Evolutionary conservation across 2,888 invertebrate genomes (phyloP), one percentile per base, ranked within the genome.

Genomic region (Asteroscopus sphinx): DNA sequence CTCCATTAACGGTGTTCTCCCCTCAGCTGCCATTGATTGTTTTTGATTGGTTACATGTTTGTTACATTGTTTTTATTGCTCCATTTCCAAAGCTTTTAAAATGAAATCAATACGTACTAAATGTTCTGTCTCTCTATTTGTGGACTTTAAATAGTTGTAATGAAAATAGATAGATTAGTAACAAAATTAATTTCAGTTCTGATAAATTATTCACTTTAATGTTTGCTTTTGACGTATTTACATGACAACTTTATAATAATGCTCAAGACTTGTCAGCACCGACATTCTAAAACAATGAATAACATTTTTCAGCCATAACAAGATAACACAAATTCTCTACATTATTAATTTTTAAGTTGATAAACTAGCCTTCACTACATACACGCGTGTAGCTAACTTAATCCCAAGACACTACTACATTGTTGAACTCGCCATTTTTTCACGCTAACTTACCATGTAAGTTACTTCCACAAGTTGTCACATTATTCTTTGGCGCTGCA

Each of bases 1-100:
- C 82, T 93, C 93, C 85, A 91, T 93, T 93, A 93, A 89, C 93
- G 82, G 87, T 46, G 71, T 37, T 56, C 70, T 82, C 82, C 86
- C 86, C 81, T 85, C 77, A 77, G 75, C 79, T 75, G 59, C 68
- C 78, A 85, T 83, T 82, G 83, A 90, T 90, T 85, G 84, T 83
- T 82, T 81, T 84, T 87, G 86, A 91, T 89, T 83, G 78, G 80
- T 79, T 80, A 85, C 82, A 82, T 81, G 78, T 85, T 82, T 75
- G 77, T 73, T 67, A 67, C 74, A 65, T 72, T 77, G 72, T 69
- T 73, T 70, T 76, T 67, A 70, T 73, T 69, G 63, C 53, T 70
- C 58, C 57, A 65, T 73, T 73, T 58, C 62, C 48, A 42, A 61
- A 66, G 56, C 63, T 61, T 64, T 75, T 74, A 72, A 76, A 69